These are phyloP conservation scores for Peromyscus melanophrys DNA, from an alignment of 2,797 vertebrate species.

Conservation along the genomic window DNA sequence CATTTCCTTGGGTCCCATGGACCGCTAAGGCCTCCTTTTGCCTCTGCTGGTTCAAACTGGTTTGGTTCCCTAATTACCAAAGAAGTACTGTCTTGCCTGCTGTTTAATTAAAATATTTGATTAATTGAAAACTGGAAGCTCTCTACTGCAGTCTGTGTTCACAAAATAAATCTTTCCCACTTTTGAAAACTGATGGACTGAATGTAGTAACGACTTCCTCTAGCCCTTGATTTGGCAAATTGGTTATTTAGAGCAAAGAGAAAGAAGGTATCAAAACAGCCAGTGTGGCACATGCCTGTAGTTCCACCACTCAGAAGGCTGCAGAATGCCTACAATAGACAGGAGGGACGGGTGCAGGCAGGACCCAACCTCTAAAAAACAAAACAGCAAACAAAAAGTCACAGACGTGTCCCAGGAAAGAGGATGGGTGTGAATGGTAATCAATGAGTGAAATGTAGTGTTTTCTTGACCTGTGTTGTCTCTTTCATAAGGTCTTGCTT, in stretches of 20 bases:
- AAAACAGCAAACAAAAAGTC: neutral
- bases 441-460: neutral
- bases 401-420: neutral
- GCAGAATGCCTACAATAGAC: neutral
- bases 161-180: neutral
- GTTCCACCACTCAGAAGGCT: neutral
- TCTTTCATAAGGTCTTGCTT: neutral
- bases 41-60: neutral
- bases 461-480: neutral
- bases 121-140: neutral
- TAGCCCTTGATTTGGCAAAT: neutral
- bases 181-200: neutral
- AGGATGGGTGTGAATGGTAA: neutral
- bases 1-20: neutral
- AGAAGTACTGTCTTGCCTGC: neutral
- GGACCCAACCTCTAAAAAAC: neutral
- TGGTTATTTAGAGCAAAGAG: neutral
- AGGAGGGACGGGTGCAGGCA: neutral
- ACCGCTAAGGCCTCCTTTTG: neutral
- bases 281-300: neutral
- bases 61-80: slow-evolving; percentile 22
- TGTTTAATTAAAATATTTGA: slow-evolving; percentile 48
- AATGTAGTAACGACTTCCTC: neutral
- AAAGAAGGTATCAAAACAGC: neutral
- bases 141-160: slow-evolving; percentile 15